Base-by-base conservation (phyloP, 2,113 vertebrate species). In the Tapirus terrestris region DNA sequence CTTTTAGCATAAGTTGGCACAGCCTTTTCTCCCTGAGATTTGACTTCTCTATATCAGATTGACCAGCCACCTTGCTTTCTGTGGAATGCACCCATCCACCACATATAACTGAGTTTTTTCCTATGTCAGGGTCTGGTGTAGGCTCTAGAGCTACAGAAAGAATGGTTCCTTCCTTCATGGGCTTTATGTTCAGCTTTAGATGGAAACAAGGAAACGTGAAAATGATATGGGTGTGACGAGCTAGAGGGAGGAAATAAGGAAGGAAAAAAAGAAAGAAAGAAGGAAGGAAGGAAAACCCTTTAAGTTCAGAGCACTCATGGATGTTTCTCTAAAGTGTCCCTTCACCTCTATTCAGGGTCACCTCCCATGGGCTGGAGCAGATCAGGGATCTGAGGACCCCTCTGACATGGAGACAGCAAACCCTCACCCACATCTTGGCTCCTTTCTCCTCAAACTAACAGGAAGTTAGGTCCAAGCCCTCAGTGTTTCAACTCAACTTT, bases 201-300 rank as follows among this genome's bases (percentile, higher is more conserved):
- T 65, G 14, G 45, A 85, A 85, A 2, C 12, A 72, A 33, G 27
- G 48, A 45, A 61, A 61, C 27, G 72, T 5, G 33, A 45, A 75
- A 39, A 36, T 53, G 16, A 36, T 36, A 65, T 1, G 4, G 45
- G 8, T 67, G 9, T 73, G 12, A 92, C 23, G 58, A 39, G 33
- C 12, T 2, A 23, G 2, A 12, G 7, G 8, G 5, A 25, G 8
- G 8, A 14, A 56, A 12, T 39, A 16, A 11, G 9, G 23, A 31
- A 60, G 8, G 33, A 60, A 43, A 12, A 23, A 14, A 68, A 13
- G 51, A 53, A 48, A 12, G 45, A 23, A 11, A n/a, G 29, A 45
- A 6, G 17, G 1, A 43, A 5, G 14, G 17, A n/a, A 29, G 16
- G 31, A 8, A 29, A 76, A 60, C 0, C 9, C 60, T 60, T 36